Conservation (phyloP, 2,888 invertebrate genomes). For the Eudemis profundana region DNA sequence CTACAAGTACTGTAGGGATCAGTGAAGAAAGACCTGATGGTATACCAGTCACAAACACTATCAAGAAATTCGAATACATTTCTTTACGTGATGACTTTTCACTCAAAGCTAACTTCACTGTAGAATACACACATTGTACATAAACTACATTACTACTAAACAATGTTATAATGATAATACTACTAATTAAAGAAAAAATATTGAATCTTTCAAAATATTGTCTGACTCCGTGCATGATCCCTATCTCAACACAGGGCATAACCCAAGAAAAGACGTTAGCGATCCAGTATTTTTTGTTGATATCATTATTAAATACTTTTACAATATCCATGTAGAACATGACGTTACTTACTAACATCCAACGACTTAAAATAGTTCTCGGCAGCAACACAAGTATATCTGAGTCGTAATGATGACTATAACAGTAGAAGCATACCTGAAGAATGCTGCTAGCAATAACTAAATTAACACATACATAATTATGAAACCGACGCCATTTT, state of each 20-base stretch:
- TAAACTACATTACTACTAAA: background rate
- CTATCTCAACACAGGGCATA: slow-evolving; percentile 3
- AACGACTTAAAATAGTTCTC: slow-evolving; percentile 10
- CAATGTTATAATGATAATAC: slow-evolving; percentile 8
- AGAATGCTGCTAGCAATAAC: slow-evolving; percentile 5
- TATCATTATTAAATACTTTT: slow-evolving; percentile 6
- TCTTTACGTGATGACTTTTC: background rate
- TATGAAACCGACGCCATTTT: slow-evolving; percentile 7
- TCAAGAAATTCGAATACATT: background rate
- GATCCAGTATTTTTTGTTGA: background rate
- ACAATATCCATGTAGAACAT: slow-evolving; percentile 25
- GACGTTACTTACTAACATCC: slow-evolving; percentile 4
- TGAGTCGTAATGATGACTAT: background rate
- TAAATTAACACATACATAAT: slow-evolving; percentile 8
- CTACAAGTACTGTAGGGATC: background rate
- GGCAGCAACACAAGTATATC: background rate
- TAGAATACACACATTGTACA: background rate
- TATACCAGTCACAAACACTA: background rate
- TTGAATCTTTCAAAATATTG: background rate
- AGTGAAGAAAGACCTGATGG: slow-evolving; percentile 11
- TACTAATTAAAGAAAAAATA: background rate
- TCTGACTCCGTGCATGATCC: background rate
- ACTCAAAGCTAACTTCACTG: background rate
- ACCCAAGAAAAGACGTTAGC: slow-evolving; percentile 9
- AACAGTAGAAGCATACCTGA: background rate